Conservation (phyloP, 2,797 vertebrate species). For the Spinus olivaceus region DNA sequence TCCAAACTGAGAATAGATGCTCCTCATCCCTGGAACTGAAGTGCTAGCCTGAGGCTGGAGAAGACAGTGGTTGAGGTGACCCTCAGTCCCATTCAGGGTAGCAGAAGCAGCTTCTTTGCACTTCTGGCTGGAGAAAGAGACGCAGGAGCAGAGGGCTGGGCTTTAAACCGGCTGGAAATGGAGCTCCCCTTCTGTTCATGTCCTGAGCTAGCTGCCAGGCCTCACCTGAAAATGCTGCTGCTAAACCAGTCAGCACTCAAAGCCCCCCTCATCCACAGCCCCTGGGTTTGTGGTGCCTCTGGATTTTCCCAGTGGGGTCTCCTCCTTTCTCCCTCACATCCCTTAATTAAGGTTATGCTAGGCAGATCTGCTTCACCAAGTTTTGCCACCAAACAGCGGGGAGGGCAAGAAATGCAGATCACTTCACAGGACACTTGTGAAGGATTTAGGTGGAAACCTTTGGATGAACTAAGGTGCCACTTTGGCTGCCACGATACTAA, state of each 20-base stretch:
- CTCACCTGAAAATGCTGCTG: background rate
- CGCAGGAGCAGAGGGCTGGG: background rate
- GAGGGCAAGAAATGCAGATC: background rate
- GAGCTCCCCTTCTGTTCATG: rapidly evolving
- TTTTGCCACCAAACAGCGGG: background rate
- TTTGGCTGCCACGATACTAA: background rate
- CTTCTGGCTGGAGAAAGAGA: background rate
- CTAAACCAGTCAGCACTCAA: background rate
- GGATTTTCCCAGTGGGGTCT: background rate
- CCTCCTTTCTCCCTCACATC: background rate
- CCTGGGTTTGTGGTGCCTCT: background rate
- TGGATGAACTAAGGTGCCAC: background rate
- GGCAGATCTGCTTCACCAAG: background rate
- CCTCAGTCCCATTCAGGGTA: background rate
- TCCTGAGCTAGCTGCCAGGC: background rate
- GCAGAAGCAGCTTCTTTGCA: background rate
- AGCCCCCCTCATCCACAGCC: background rate
- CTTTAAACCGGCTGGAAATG: background rate
- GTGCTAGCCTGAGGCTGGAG: background rate
- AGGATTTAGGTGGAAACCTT: background rate
- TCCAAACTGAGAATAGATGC: background rate
- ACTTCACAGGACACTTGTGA: background rate
- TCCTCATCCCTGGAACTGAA: background rate
- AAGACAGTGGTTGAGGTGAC: background rate
- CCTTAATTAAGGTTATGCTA: background rate